Percentiles rank a stretch among this genome's conserved stretches.
phyloP scores from a whole-genome alignment of 2,797 vertebrate genomes.

The Sciurus carolinensis region DNA sequence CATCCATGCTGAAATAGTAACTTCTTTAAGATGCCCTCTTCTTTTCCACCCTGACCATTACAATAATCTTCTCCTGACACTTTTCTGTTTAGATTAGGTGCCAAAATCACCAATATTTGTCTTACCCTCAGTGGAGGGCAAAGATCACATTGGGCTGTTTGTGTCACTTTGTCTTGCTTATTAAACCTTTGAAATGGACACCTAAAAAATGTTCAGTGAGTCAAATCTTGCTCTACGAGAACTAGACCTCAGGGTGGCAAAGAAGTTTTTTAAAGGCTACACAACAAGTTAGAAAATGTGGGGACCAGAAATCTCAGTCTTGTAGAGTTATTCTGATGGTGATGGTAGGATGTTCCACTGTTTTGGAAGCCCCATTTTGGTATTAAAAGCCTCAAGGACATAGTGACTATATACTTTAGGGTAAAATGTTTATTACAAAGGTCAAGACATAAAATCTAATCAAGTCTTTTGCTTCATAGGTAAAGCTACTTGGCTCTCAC shows the following conservation, averaged over 20 bases:
- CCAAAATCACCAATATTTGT: not conserved
- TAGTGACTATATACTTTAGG: not conserved
- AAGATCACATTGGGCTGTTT: not conserved
- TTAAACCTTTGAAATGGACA: not conserved
- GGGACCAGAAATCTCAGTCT: not conserved
- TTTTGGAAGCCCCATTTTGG: slow-evolving; percentile 72
- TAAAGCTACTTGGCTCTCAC: not conserved
- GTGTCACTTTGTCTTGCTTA: not conserved
- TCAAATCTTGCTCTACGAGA: not conserved
- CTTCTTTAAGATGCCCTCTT: not conserved
- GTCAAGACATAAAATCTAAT: not conserved
- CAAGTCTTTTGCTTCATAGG: not conserved
- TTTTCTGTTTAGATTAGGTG: not conserved
- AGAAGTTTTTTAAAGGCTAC: not conserved
- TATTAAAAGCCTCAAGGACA: not conserved
- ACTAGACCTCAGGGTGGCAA: not conserved
- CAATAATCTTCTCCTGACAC: not conserved
- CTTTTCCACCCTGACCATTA: not conserved
- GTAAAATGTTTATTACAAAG: not conserved
- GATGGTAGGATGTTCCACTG: slow-evolving; percentile 36
- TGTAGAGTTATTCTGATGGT: slow-evolving; percentile 23
- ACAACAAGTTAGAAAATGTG: not conserved
- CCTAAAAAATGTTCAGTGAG: too few species aligned
- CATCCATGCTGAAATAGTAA: not conserved
- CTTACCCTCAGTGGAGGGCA: not conserved